Base-by-base conservation (phyloP, 2,797 vertebrate species). In the Paramormyrops hopkinsi region DNA sequence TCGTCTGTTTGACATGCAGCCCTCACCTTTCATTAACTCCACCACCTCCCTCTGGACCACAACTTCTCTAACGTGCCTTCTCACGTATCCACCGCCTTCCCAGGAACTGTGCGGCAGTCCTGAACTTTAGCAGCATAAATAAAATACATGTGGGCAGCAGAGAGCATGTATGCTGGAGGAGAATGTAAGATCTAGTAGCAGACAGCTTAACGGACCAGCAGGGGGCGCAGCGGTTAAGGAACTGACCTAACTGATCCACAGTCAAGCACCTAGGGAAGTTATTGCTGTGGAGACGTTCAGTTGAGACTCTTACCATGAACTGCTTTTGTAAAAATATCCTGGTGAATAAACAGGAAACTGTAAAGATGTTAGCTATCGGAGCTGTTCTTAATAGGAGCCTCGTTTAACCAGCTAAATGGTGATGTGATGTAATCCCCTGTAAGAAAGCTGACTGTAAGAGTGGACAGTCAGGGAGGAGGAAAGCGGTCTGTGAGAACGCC, bases 1-100 rank as follows among this genome's bases (percentile, higher is more conserved):
- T 84, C 79, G 25, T 88, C 87, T 88, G 89, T 87, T 62, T 82
- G 17, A 19, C n/a, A 62, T 54, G 54, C 73, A 54, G 29, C 46
- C 37, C 50, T 89, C 88, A 90, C 87, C 62, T 85, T 88, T 90
- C 86, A 56, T 92, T 88, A 85, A 51, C 48, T 85, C 25, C 54
- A 50, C 53, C 87, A 41, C n/a, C 89, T 73, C 37, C 41, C n/a
- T 25, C 25, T 76, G 88, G 87, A 88, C 46, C 25, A 8, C 51
- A 53, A 7, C 50, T 56, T 29, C 29, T 86, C 85, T 86, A n/a
- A 29, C 3, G 50, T 19, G 29, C 48, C 48, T 22, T 12, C 82
- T 50, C n/a, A 25, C 46, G 2, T 50, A 25, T 85, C 22, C 22
- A 14, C 46, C 3, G 4, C 9, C 82, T 25, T 22, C 33, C 46